Conservation (phyloP, 1,140 invertebrate genomes). For the Ostrea denselamellosa region DNA sequence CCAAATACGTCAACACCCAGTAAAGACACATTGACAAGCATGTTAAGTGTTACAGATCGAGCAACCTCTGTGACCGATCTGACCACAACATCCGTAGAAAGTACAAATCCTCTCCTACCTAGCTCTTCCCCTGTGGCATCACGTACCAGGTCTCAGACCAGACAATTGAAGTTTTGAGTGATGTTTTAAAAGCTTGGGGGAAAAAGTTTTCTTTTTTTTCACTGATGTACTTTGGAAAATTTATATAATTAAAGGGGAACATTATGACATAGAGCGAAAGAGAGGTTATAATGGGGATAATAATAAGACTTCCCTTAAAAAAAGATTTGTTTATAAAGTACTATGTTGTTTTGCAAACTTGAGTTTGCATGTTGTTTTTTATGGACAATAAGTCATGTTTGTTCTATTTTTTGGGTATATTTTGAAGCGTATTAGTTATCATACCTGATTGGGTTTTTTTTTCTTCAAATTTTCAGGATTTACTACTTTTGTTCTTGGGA, state of each 20-base stretch:
- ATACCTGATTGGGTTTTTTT: background rate
- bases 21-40: no score
- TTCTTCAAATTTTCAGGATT: background rate
- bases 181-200: conserved; percentile 16
- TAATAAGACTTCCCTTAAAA: background rate
- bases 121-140: background rate
- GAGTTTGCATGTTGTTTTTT: background rate
- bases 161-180: background rate
- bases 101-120: background rate
- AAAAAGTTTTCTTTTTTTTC: background rate
- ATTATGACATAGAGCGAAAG: conserved; percentile 17
- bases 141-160: background rate
- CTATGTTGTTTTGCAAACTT: no score
- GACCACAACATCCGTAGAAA: background rate
- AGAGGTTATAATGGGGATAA: conserved; percentile 3
- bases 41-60: background rate
- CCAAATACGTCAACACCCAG: background rate
- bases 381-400: conserved; percentile 28
- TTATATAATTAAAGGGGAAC: background rate
- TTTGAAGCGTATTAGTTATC: conserved; percentile 12
- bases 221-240: conserved; percentile 1
- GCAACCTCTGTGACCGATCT: background rate
- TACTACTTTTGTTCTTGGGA: background rate
- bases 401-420: background rate
- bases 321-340: conserved; percentile 4